Evolutionary conservation across 2,888 invertebrate species (phyloP).

Genomic region (Dendrolimus houi): DNA sequence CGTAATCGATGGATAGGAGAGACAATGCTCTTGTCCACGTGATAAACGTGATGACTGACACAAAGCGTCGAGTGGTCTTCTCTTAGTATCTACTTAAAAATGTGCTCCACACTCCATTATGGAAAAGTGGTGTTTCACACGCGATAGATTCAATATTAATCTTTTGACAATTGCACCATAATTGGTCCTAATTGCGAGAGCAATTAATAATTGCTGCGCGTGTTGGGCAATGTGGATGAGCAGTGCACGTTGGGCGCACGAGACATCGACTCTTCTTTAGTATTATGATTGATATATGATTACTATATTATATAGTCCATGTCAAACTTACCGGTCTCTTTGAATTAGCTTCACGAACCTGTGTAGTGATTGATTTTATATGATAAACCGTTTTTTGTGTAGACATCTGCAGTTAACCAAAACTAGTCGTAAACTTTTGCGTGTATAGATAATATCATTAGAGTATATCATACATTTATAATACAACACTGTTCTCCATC

Average conservation of each 20-base stretch:
- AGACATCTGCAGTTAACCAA: too few relatives aligned
- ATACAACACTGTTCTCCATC: too few relatives aligned
- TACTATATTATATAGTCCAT: too few relatives aligned
- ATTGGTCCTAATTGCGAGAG: slow-evolving; percentile 52
- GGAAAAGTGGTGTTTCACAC: slow-evolving; percentile 63
- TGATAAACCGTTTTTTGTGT: too few relatives aligned
- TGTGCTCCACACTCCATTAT: slow-evolving; percentile 55
- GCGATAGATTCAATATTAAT: slow-evolving; percentile 68
- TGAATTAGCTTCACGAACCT: too few relatives aligned
- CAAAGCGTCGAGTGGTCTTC: slow-evolving; percentile 43
- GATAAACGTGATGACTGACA: slow-evolving; percentile 48
- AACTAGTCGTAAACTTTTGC: too few relatives aligned
- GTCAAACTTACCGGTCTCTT: too few relatives aligned
- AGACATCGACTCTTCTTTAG: background rate
- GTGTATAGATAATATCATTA: too few relatives aligned
- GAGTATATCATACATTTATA: too few relatives aligned
- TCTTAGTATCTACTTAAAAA: slow-evolving; percentile 32
- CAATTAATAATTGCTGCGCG: slow-evolving; percentile 31
- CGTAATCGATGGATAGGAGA: slow-evolving; percentile 48
- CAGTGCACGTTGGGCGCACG: background rate
- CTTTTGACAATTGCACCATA: slow-evolving; percentile 63
- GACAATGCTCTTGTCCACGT: slow-evolving; percentile 50
- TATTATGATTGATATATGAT: too few relatives aligned
- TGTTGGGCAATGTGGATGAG: background rate
- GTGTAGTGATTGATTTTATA: too few relatives aligned